Conservation (phyloP, 2,888 invertebrate species). For the Cremastinae sp. region DNA sequence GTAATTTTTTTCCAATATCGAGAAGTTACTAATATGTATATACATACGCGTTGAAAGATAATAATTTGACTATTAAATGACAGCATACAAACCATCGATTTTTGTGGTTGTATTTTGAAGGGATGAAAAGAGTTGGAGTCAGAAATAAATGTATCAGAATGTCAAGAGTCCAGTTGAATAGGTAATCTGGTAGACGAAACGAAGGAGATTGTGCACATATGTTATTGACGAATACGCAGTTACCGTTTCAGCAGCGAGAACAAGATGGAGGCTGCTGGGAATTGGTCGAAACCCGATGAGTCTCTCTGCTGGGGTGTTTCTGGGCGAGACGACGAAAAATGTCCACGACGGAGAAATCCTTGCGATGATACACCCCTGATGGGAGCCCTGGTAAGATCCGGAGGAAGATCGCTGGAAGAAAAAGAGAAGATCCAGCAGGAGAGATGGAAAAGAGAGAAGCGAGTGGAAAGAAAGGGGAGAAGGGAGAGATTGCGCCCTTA, state of each 20-base stretch:
- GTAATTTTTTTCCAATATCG: too few species aligned
- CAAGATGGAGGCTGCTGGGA: constrained; percentile 61
- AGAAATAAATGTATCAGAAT: not conserved
- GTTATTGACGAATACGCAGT: constrained; percentile 16
- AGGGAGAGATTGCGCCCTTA: constrained; percentile 75
- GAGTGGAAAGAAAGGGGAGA: constrained; percentile 46
- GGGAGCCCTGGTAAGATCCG: not conserved
- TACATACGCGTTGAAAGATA: too few species aligned
- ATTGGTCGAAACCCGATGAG: constrained; percentile 37
- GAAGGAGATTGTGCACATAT: not conserved
- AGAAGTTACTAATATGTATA: too few species aligned
- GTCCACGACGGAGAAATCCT: constrained; percentile 12
- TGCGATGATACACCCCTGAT: constrained; percentile 26
- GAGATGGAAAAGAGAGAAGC: not conserved
- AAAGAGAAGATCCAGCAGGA: constrained; percentile 29
- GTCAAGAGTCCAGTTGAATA: constrained; percentile 7
- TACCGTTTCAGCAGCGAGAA: constrained; percentile 38
- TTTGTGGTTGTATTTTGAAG: too few species aligned
- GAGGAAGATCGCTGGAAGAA: not conserved
- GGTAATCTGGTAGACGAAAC: constrained; percentile 2
- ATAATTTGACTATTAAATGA: too few species aligned
- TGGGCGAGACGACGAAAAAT: constrained; percentile 7
- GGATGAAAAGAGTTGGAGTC: too few species aligned
- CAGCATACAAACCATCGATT: too few species aligned
- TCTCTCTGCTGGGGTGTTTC: not conserved